Conservation (phyloP, 2,113 vertebrate genomes). For the Sinocyclocheilus maitianheensis region DNA sequence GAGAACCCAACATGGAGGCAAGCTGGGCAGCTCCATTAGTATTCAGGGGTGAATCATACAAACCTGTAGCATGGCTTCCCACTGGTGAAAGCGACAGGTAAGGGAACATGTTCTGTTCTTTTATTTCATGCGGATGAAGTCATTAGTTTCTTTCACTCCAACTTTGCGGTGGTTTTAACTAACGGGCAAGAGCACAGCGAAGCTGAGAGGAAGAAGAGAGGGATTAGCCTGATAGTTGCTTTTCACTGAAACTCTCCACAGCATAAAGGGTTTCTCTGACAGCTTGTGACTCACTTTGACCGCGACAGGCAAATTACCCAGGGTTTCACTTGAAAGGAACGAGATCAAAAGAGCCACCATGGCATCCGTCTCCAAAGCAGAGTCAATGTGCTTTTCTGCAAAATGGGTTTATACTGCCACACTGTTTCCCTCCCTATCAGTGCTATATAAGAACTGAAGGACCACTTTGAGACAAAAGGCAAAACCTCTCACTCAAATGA, state of each 20-base stretch:
- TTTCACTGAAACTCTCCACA: constrained; percentile 30
- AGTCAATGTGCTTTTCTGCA: constrained; percentile 48
- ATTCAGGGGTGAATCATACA: constrained; percentile 25
- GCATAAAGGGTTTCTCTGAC: constrained; percentile 46
- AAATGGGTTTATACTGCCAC: constrained; percentile 27
- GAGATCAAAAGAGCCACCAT: constrained; percentile 53
- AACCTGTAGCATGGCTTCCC: background rate
- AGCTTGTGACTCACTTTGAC: constrained; percentile 49
- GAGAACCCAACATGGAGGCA: constrained; percentile 14
- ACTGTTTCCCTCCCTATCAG: constrained; percentile 5
- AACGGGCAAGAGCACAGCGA: constrained; percentile 7
- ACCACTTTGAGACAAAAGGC: constrained; percentile 17
- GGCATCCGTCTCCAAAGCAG: constrained; percentile 40
- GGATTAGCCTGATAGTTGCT: constrained; percentile 42
- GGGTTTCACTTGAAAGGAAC: constrained; percentile 53
- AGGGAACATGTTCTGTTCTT: background rate
- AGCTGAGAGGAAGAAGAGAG: constrained; percentile 19
- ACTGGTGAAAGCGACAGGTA: background rate
- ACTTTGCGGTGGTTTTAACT: constrained; percentile 34
- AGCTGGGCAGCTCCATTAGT: constrained; percentile 14
- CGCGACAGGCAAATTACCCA: constrained; percentile 46
- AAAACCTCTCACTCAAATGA: constrained; percentile 13
- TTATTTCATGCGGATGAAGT: background rate
- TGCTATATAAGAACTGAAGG: constrained; percentile 17
- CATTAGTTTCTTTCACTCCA: constrained; percentile 6